Conservation (phyloP, 2,797 vertebrate species). For the Anguilla megastoma region DNA sequence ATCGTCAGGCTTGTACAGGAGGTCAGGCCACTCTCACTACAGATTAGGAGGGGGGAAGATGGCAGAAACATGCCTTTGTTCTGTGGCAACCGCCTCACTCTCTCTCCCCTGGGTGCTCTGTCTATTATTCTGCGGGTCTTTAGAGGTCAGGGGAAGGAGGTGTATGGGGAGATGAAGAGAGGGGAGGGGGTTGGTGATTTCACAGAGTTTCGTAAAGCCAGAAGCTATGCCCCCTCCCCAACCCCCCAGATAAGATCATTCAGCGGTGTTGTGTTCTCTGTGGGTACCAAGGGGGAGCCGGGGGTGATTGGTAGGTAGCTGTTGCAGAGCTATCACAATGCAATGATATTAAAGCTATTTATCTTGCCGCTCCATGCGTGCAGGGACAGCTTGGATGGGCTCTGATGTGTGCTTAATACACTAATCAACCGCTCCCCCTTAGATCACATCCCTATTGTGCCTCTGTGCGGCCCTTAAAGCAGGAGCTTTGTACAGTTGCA, state of each 20-base stretch:
- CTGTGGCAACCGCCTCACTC: neutral
- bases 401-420: constrained; percentile 3
- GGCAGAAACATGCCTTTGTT: neutral
- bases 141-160: neutral
- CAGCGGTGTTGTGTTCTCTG: neutral
- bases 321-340: constrained; percentile 2
- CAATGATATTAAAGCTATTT: constrained; percentile 14
- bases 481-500: neutral
- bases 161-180: neutral
- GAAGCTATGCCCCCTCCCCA: neutral
- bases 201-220: neutral
- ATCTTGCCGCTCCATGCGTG: neutral
- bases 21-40: neutral
- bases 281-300: neutral
- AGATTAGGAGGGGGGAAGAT: neutral
- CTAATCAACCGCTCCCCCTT: neutral
- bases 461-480: neutral
- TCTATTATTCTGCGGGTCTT: neutral
- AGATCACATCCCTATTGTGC: neutral
- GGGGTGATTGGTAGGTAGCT: neutral
- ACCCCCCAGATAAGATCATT: neutral
- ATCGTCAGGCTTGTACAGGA: neutral
- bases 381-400: constrained; percentile 4
- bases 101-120: neutral
- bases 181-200: no score